Evolutionary conservation across 2,113 vertebrate genomes (phyloP).

Genomic region (Natator depressus): DNA sequence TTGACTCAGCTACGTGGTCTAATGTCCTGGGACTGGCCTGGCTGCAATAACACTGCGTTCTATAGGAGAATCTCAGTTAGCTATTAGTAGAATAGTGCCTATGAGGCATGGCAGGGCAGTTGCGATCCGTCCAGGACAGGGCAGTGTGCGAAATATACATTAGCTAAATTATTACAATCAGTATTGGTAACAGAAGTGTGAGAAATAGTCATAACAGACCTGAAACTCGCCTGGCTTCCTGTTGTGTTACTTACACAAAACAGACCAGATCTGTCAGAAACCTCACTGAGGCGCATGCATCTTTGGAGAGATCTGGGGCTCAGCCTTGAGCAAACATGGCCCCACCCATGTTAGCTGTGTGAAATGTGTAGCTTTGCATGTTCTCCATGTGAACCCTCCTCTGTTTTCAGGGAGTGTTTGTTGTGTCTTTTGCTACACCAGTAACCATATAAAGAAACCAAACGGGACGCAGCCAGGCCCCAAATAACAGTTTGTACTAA

Average conservation of each 20-base stretch:
- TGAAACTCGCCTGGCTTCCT: background rate
- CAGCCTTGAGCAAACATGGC: background rate
- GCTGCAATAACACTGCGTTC: background rate
- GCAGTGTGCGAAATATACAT: rapidly evolving
- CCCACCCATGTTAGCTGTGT: background rate
- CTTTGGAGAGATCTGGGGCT: background rate
- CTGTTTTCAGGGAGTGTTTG: background rate
- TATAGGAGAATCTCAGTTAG: background rate
- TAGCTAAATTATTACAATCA: background rate
- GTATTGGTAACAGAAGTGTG: background rate
- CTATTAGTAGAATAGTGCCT: rapidly evolving
- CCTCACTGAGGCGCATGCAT: background rate
- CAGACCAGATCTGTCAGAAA: background rate
- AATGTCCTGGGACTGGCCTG: background rate
- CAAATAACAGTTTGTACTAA: background rate
- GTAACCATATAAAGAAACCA: background rate
- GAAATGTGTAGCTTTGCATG: background rate
- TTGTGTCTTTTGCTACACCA: background rate
- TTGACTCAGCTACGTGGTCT: background rate
- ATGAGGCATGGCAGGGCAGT: background rate
- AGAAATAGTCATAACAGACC: background rate
- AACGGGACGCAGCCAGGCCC: background rate
- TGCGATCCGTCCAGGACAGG: background rate
- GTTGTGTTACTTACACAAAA: background rate
- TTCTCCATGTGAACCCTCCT: background rate